phyloP scores from a whole-genome alignment of 2,888 invertebrate genomes.

The Conus canariensis region DNA sequence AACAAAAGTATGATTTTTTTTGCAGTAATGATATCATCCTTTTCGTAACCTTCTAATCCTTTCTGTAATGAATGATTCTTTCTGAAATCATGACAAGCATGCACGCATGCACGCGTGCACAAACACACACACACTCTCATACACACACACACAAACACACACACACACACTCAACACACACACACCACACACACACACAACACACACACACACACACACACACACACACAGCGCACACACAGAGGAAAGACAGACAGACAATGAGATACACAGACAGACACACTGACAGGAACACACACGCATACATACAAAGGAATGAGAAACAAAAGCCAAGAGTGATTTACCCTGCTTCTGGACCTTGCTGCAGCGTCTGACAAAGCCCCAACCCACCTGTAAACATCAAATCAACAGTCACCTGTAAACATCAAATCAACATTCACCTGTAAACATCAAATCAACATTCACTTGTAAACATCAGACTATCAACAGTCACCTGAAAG shows the following conservation, averaged over 20 bases:
- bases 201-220: background rate
- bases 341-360: conserved; percentile 78
- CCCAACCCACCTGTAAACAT: conserved; percentile 84
- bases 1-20: too few relatives aligned
- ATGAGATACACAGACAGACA: background rate
- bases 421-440: background rate
- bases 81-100: background rate
- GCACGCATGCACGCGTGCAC: background rate
- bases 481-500: conserved; percentile 80
- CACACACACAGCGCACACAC: background rate
- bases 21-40: too few relatives aligned
- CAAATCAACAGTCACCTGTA: background rate
- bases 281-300: background rate
- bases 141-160: background rate
- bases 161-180: background rate
- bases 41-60: too few relatives aligned
- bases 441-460: too few relatives aligned
- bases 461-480: too few relatives aligned
- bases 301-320: background rate
- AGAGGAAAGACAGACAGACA: background rate
- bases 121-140: background rate
- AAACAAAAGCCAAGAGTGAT: background rate
- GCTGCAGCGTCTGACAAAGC: conserved; percentile 87
- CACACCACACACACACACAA: background rate
- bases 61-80: too few relatives aligned